These are phyloP conservation scores for Poeciliopsis paucimaculata DNA, from an alignment of 2,797 vertebrate species.

Conservation along the genomic window DNA sequence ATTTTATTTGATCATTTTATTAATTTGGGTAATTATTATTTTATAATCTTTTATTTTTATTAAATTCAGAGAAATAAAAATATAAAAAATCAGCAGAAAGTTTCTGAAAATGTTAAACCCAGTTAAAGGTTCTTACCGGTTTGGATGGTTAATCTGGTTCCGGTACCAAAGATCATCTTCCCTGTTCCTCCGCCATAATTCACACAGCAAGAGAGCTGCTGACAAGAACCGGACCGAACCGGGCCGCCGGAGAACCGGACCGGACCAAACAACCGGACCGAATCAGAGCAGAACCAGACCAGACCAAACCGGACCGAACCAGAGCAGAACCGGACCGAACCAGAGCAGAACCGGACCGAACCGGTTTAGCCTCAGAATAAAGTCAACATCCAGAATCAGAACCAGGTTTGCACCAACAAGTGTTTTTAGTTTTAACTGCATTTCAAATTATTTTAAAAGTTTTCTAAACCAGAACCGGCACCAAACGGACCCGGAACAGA, in stretches of 20 bases:
- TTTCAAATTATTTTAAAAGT: background rate
- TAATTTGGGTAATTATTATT: background rate
- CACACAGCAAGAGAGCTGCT: background rate
- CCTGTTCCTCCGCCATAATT: background rate
- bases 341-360: background rate
- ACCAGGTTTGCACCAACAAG: background rate
- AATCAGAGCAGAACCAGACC: background rate
- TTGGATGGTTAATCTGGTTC: conserved; percentile 5
- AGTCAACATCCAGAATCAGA: background rate
- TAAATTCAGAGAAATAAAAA: background rate
- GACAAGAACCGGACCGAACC: background rate
- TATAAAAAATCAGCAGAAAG: background rate
- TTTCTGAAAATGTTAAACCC: background rate
- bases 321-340: background rate
- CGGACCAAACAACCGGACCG: too few species aligned
- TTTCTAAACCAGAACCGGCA: background rate
- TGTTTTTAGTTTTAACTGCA: background rate
- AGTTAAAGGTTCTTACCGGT: background rate
- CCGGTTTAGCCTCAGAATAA: background rate
- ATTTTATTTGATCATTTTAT: background rate
- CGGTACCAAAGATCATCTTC: background rate
- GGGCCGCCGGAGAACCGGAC: background rate
- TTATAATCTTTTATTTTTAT: background rate
- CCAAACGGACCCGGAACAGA: background rate
- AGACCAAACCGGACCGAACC: too few species aligned